These are phyloP conservation scores for Chlamydotis undulata DNA, from an alignment of 2,113 vertebrate genomes.

Conservation along the genomic window DNA sequence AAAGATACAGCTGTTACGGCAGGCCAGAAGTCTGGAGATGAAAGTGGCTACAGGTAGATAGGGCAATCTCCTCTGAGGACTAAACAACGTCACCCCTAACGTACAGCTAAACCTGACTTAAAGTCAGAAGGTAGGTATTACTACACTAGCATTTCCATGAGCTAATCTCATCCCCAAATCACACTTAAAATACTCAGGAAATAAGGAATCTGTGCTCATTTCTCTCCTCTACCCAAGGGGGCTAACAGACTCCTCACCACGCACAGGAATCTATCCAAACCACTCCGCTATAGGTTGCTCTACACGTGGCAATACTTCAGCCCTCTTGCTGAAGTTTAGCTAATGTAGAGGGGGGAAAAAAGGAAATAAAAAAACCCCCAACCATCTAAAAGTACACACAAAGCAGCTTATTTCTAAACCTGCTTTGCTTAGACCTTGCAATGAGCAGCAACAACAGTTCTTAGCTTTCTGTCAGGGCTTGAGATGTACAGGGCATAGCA, in stretches of 20 bases:
- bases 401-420: neutral
- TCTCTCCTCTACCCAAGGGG: neutral
- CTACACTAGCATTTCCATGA: neutral
- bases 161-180: neutral
- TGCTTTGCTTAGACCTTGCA: neutral
- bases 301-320: neutral
- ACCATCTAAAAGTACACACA: neutral
- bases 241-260: neutral
- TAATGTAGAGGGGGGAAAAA: fast-evolving
- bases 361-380: neutral
- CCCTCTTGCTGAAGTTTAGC: neutral
- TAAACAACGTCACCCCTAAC: neutral
- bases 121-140: neutral
- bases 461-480: neutral
- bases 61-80: neutral
- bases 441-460: neutral
- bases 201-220: neutral
- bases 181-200: neutral
- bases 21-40: neutral
- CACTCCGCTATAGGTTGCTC: neutral
- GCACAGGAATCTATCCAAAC: neutral
- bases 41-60: neutral
- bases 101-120: neutral
- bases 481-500: neutral
- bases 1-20: fast-evolving